These are phyloP conservation scores for Takifugu ocellatus DNA, from an alignment of 2,797 vertebrate species.

Conservation along the genomic window DNA sequence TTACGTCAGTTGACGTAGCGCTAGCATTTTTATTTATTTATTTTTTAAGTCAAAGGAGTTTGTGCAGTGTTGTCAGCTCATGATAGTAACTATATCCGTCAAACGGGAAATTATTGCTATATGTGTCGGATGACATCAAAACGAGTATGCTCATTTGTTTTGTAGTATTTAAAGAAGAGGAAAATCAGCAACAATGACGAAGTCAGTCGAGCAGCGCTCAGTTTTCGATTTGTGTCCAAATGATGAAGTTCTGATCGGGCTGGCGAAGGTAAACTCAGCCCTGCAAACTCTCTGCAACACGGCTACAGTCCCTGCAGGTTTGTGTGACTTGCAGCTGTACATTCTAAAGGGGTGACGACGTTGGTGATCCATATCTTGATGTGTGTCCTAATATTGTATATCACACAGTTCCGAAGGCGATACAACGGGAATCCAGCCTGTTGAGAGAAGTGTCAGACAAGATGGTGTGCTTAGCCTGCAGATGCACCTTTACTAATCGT, in stretches of 20 bases:
- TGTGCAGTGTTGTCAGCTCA: background rate
- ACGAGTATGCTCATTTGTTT: background rate
- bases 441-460: slow-evolving; percentile 71
- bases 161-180: background rate
- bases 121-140: background rate
- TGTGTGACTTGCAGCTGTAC: background rate
- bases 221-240: slow-evolving; percentile 63
- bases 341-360: background rate
- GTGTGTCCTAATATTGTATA: background rate
- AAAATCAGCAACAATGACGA: slow-evolving; percentile 32
- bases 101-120: background rate
- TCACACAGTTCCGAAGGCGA: slow-evolving; percentile 25
- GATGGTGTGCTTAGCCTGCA: slow-evolving; percentile 85
- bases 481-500: slow-evolving; percentile 78
- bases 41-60: too few relatives aligned
- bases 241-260: slow-evolving; percentile 51
- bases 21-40: background rate
- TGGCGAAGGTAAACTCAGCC: slow-evolving; percentile 59
- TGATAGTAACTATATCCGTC: background rate
- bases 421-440: slow-evolving; percentile 26
- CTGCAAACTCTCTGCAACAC: slow-evolving; percentile 24
- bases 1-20: slow-evolving; percentile 21
- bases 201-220: slow-evolving; percentile 33
- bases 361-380: background rate
- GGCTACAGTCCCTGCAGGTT: background rate